Percentiles rank a stretch among this genome's conserved stretches.
These are phyloP conservation scores for Tipula helvola DNA, from an alignment of 2,888 invertebrate genomes.

Conservation along the genomic window DNA sequence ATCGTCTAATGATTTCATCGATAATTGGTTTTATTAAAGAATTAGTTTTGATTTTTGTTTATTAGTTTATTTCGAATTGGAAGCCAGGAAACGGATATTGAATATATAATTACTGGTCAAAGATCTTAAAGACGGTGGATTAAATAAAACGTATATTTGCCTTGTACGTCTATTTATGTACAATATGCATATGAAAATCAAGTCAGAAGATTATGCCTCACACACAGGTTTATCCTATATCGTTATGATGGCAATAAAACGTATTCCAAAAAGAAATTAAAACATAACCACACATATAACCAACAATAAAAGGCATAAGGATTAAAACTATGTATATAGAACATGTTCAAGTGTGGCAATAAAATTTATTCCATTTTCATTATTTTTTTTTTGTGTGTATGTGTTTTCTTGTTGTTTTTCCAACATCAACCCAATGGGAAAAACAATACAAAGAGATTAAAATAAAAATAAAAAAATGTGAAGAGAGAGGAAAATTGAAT, in stretches of 20 bases:
- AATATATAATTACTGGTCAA: neutral
- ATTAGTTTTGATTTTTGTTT: neutral
- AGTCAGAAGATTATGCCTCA: neutral
- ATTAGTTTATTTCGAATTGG: neutral
- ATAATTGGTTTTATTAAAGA: neutral
- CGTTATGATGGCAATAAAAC: neutral
- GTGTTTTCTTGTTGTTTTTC: neutral
- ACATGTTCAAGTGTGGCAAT: neutral
- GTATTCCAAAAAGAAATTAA: neutral
- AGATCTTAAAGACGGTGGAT: neutral
- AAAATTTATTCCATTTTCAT: neutral
- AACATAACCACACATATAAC: neutral
- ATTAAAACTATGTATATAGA: neutral
- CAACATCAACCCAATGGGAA: neutral
- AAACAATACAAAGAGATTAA: neutral
- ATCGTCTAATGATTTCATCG: neutral
- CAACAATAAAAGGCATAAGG: neutral
- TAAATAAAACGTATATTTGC: too few species aligned
- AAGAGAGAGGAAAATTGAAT: slow-evolving; percentile 15
- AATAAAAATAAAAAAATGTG: slow-evolving; percentile 11
- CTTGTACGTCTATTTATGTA: neutral
- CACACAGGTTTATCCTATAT: neutral
- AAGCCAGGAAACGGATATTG: neutral
- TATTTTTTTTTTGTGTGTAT: neutral
- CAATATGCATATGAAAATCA: neutral